Evolutionary conservation across 2,113 vertebrate genomes (phyloP), one percentile per base, ranked within the genome.

Genomic region (Beaufortia kweichowensis): DNA sequence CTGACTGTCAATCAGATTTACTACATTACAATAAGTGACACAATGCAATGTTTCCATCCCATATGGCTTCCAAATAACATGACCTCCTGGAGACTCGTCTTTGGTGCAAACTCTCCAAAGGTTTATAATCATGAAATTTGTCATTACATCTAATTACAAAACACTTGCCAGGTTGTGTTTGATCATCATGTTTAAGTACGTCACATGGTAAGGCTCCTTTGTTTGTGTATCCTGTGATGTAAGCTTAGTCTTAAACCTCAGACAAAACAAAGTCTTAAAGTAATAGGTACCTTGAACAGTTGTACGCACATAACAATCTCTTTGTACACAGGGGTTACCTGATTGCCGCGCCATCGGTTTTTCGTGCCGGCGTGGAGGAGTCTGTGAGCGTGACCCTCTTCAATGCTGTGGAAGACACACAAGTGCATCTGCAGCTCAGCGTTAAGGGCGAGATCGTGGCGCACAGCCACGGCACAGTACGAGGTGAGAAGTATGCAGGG

Each of bases 311-410:
- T n/a, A n/a, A n/a, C 53, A 12, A n/a, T 72, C 50, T n/a, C 39
- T 57, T 66, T 23, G 48, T 63, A 23, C 56, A 62, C 85, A 98
- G 95, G 86, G 95, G 95, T 39, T 97, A 97, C 82, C 84, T 97
- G 90, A 93, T 97, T 0, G 89, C 93, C 0, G 94, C 94, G 0
- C 95, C 95, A 64, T 97, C 95, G 0, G 94, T 98, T 72, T 96
- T 96, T 65, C 93, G 92, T 2, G 85, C 93, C 0, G 95, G 95
- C 0, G 89, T 95, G 1, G 93, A 96, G 78, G 95, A 96, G 84
- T 89, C 91, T 0, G 84, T 98, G 70, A 98, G 96, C 0, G 84
- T 97, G 3, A 97, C 95, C 84, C 92, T 96, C 87, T 98, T 98
- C 65, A 93, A 94, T n/a, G 86, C 91, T 0, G 81, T 75, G 56